phyloP scores from a whole-genome alignment of 1,140 invertebrate species.

The Apis mellifera region Amel_HAv3.1 CM009941.2:71501-72000 shows the following conservation, averaged over 20 bases:
- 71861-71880: too few species aligned
- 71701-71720: constrained; percentile 16
- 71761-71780: constrained; percentile 35
- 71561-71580: too few species aligned
- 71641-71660: neutral
- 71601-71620: too few species aligned
- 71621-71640: neutral
- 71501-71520: too few species aligned
- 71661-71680: constrained; percentile 14
- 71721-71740: constrained; percentile 13
- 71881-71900: too few species aligned
- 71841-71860: neutral
- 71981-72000: neutral
- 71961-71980: constrained; percentile 1
- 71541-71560: constrained; percentile 6
- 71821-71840: too few species aligned
- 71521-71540: constrained; percentile 15
- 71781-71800: neutral
- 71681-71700: constrained; percentile 35
- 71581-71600: too few species aligned
- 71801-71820: constrained; percentile 28
- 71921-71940: neutral
- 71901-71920: neutral
- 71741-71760: constrained; percentile 35
- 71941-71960: constrained; percentile 11